Percentiles rank a stretch among this genome's conserved stretches.
Conservation (phyloP, 2,797 vertebrate species). For the Scolopax rusticola region DNA sequence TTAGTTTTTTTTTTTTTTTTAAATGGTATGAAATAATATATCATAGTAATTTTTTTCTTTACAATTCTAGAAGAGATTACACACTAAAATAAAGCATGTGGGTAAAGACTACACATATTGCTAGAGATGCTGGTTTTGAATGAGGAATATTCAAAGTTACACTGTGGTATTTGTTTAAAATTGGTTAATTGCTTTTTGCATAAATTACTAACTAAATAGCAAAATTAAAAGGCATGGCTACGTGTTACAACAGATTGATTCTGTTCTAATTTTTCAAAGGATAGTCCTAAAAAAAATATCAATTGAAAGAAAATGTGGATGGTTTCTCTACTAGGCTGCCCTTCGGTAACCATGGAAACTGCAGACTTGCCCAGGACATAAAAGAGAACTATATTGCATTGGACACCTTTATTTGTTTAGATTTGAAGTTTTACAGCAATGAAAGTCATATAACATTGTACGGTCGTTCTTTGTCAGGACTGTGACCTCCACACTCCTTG, state of each 20-base stretch:
- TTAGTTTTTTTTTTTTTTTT: background rate
- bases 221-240: background rate
- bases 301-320: background rate
- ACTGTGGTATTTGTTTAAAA: background rate
- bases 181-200: background rate
- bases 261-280: background rate
- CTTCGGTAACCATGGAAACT: conserved; percentile 57
- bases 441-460: background rate
- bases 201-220: background rate
- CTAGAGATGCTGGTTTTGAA: background rate
- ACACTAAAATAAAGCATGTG: background rate
- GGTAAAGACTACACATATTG: background rate
- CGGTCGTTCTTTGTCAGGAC: background rate
- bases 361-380: background rate
- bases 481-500: background rate
- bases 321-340: background rate
- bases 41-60: background rate
- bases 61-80: background rate
- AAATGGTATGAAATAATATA: background rate
- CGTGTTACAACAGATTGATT: background rate
- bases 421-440: conserved; percentile 35
- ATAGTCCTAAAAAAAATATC: background rate
- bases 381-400: conserved; percentile 10
- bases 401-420: conserved; percentile 43
- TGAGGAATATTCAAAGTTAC: background rate